Percentiles rank a stretch among this genome's conserved stretches.
Conservation (phyloP, 2,797 vertebrate genomes). For the Anableps anableps region DNA sequence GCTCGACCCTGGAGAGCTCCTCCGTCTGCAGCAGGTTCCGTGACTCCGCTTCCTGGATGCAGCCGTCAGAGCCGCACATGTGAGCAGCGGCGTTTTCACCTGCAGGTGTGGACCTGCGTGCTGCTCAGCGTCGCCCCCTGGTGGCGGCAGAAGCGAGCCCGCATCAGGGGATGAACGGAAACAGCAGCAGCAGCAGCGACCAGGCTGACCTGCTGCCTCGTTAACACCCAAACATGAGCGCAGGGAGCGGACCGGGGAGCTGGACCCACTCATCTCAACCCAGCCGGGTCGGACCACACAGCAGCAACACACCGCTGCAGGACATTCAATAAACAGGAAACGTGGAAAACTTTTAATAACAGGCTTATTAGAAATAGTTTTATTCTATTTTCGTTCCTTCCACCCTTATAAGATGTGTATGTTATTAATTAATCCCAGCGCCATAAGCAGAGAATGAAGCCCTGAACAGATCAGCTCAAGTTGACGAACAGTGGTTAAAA, state of each 20-base stretch:
- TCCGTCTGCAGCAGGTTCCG: background rate
- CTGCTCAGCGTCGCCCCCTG: constrained; percentile 52
- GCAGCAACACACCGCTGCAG: background rate
- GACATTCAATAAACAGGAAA: background rate
- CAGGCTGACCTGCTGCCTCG: background rate
- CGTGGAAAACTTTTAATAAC: background rate
- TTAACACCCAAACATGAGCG: background rate
- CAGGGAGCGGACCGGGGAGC: background rate
- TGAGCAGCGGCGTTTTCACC: background rate
- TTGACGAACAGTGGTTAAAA: background rate
- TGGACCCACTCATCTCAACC: background rate
- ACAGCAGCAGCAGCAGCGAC: background rate
- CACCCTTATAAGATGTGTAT: background rate
- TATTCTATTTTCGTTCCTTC: background rate
- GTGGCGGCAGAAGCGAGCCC: constrained; percentile 14
- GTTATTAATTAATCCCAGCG: background rate
- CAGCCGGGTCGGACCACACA: no score
- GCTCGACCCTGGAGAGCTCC: constrained; percentile 8
- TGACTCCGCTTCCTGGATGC: background rate
- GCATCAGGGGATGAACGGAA: background rate
- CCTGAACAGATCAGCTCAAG: background rate
- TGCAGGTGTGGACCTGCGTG: background rate
- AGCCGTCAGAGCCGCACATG: background rate
- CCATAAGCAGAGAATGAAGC: background rate
- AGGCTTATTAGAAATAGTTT: background rate